phyloP scores from a whole-genome alignment of 1,140 invertebrate species.

The Aphis gossypii region DNA sequence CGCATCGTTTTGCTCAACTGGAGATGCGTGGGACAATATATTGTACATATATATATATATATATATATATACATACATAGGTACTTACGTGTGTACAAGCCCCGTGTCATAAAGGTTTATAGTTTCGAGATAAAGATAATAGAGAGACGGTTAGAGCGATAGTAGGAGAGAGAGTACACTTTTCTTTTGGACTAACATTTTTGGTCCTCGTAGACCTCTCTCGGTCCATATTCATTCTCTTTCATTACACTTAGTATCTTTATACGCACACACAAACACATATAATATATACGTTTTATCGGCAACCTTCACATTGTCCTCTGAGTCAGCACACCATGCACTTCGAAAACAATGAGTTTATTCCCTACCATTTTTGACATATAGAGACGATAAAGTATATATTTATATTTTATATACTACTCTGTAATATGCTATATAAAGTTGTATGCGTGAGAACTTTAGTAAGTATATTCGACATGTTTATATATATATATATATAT shows the following conservation, averaged over 20 bases:
- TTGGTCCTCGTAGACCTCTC: background rate
- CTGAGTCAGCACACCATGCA: background rate
- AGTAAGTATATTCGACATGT: no score
- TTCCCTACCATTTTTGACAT: background rate
- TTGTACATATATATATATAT: background rate
- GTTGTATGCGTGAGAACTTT: no score
- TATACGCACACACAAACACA: background rate
- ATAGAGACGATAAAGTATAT: background rate
- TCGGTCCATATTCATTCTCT: background rate
- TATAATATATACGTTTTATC: background rate
- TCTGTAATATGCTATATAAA: background rate
- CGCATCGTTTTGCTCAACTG: background rate
- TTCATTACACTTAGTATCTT: background rate
- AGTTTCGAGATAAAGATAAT: constrained; percentile 5
- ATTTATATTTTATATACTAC: background rate
- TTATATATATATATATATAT: no score
- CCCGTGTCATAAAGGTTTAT: background rate
- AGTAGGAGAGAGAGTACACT: background rate
- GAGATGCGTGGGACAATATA: background rate
- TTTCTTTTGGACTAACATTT: background rate
- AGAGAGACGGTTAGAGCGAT: background rate
- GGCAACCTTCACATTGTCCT: background rate
- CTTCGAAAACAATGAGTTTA: background rate
- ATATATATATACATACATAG: background rate
- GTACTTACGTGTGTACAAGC: background rate